These are phyloP conservation scores for Mixornis gularis DNA, from an alignment of 2,113 vertebrate genomes.

Conservation along the genomic window DNA sequence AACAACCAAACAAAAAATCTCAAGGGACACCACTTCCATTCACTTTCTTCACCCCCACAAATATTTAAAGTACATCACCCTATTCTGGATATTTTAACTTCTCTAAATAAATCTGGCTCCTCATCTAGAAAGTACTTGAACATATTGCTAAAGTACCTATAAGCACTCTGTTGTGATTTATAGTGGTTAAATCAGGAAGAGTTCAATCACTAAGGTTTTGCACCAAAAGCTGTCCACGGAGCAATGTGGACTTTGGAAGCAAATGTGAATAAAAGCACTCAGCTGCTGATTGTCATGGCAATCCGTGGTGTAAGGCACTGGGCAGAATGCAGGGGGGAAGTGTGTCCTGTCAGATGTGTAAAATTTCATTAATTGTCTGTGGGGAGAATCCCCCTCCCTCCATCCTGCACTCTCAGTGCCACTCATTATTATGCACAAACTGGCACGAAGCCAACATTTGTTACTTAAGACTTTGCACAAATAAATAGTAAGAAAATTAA, in stretches of 20 bases:
- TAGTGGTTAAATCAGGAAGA: neutral
- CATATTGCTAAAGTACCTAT: neutral
- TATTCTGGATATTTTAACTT: neutral
- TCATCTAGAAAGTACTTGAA: neutral
- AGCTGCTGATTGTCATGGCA: neutral
- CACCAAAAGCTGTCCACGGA: neutral
- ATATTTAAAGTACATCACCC: neutral
- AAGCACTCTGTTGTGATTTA: neutral
- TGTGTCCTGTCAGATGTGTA: neutral
- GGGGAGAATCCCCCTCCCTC: neutral
- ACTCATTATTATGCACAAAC: neutral
- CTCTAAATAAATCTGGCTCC: neutral
- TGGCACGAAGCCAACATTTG: neutral
- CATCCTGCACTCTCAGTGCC: neutral
- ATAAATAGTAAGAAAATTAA: neutral
- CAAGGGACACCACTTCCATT: neutral
- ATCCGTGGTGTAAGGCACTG: neutral
- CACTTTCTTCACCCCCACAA: neutral
- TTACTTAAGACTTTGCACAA: neutral
- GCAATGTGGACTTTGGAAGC: neutral
- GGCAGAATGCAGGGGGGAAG: neutral
- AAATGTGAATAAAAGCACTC: neutral
- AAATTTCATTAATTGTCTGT: neutral
- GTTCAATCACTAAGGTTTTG: neutral
- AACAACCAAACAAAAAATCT: neutral